phyloP scores from a whole-genome alignment of 2,888 invertebrate species.

The Xiphydria camelus region DNA sequence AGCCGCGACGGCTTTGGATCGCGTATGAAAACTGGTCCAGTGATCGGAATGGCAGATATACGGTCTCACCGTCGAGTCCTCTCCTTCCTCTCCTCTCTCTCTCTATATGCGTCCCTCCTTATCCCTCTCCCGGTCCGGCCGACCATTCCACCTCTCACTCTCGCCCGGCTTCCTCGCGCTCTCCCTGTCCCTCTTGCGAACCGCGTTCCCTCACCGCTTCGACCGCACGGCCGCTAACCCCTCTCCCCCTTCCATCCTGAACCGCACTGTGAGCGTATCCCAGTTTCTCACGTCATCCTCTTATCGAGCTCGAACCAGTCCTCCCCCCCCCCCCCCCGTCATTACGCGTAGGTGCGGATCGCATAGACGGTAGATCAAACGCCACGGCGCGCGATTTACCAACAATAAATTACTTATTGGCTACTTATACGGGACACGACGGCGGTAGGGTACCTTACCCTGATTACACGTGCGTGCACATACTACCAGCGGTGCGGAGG shows the following conservation, averaged over 20 bases:
- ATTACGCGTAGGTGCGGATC: background rate
- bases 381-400: conserved; percentile 1
- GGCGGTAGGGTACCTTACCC: too few species aligned
- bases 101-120: too few species aligned
- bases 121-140: background rate
- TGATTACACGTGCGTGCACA: too few species aligned
- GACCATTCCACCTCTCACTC: background rate
- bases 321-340: conserved; percentile 9
- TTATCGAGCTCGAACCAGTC: conserved; percentile 39
- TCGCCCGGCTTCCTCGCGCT: background rate
- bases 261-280: conserved; percentile 29
- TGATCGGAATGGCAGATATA: conserved; percentile 29
- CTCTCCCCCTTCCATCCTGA: conserved; percentile 4
- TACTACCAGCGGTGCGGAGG: too few species aligned
- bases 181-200: background rate
- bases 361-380: background rate
- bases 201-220: background rate
- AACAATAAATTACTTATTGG: background rate
- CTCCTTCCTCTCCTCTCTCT: background rate
- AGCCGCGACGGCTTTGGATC: too few species aligned
- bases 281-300: conserved; percentile 44
- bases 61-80: too few species aligned
- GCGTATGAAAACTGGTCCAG: conserved; percentile 37
- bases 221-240: background rate
- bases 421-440: too few species aligned